These are phyloP conservation scores for Lycia hirtaria DNA, from an alignment of 2,888 invertebrate genomes.

Conservation along the genomic window DNA sequence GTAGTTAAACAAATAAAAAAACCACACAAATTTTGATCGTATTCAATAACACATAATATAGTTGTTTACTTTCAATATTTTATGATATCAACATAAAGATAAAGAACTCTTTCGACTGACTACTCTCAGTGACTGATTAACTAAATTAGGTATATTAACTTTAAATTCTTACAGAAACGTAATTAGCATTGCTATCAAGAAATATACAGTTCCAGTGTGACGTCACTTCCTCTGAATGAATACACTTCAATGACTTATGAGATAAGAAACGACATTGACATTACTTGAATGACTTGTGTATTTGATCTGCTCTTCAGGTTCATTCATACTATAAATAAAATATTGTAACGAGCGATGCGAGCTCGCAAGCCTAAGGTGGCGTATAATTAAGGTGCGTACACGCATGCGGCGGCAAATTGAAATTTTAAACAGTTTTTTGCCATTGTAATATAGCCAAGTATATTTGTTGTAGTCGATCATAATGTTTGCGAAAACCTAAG, in stretches of 20 bases:
- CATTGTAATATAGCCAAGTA: too few relatives aligned
- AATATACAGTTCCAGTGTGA: slow-evolving; percentile 12
- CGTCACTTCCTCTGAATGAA: slow-evolving; percentile 20
- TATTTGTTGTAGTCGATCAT: too few relatives aligned
- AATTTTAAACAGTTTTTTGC: too few relatives aligned
- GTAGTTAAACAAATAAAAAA: slow-evolving; percentile 2
- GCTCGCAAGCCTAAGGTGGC: too few relatives aligned
- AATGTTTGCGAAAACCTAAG: too few relatives aligned
- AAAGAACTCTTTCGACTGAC: not conserved
- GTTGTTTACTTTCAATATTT: slow-evolving; percentile 5
- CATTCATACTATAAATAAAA: not conserved
- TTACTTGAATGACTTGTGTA: slow-evolving; percentile 24
- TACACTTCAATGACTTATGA: slow-evolving; percentile 12
- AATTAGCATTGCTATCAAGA: slow-evolving; percentile 13
- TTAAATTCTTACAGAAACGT: not conserved
- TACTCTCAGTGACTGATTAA: not conserved
- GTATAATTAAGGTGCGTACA: too few relatives aligned
- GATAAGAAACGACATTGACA: slow-evolving; percentile 11
- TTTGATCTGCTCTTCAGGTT: slow-evolving; percentile 4
- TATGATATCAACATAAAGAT: not conserved
- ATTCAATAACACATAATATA: not conserved
- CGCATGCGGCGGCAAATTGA: too few relatives aligned
- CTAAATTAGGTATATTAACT: too few relatives aligned
- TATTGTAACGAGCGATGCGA: too few relatives aligned
- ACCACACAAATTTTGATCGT: slow-evolving; percentile 11